Base-by-base conservation (phyloP, 2,888 invertebrate genomes). In the Syrista parreyssii region DNA sequence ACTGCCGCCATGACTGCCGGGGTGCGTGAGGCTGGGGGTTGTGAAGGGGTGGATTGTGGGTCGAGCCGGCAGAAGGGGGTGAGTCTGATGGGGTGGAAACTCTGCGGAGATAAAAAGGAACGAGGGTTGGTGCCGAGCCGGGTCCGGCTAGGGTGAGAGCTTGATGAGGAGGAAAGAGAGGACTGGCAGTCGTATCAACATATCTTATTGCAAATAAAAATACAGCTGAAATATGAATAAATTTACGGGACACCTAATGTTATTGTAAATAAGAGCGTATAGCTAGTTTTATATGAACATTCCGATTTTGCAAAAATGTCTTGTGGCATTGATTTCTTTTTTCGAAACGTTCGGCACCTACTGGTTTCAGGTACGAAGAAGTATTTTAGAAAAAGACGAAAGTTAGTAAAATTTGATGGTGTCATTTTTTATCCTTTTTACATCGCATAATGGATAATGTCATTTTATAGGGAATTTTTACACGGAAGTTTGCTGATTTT, bases 81-180 rank as follows among this genome's bases (percentile, higher is more conserved):
- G 91, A 90, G 90, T 88, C 91, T 91, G 91, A 91, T 91, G 91
- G 91, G 91, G 91, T 91, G 91, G 91, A 91, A 91, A 91, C 91
- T 91, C 90, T 89, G 89, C 89, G 89, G 87, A 91, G 91, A 91
- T 91, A 91, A 91, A 91, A 91, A 91, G 91, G 89, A 91, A 91
- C 86, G 91, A 91, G 90, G 88, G 88, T 85, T 87, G 89, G 87
- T 87, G 87, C 85, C 85, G 86, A 84, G 84, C 86, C 80, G 84
- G 81, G 79, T 80, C 82, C 82, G 81, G 78, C 78, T 74, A 75
- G 73, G 74, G 71, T 76, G 77, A 76, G 78, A 76, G 72, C 71
- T 85, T 79, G 83, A 76, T 81, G 81, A 79, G 78, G 82, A 81
- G 84, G 82, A 81, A 83, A 84, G 82, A 80, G 82, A 83, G 82